Conservation (phyloP, 2,888 invertebrate genomes). For the Rhimphoctona megacephalus region DNA sequence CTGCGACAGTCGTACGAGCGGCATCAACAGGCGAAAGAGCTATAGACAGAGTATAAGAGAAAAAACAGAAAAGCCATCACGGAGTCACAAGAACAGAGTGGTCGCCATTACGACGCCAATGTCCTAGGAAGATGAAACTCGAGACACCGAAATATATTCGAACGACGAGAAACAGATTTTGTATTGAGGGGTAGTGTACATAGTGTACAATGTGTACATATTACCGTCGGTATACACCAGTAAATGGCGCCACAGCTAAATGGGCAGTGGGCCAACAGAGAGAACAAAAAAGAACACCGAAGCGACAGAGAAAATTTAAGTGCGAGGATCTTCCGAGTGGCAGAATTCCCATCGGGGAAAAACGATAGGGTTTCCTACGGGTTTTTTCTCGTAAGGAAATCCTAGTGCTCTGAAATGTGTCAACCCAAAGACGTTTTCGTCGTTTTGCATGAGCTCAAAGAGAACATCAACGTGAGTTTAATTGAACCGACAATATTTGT, state of each 20-base stretch:
- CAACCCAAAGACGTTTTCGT: constrained; percentile 59
- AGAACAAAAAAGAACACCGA: constrained; percentile 63
- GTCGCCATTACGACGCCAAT: constrained; percentile 23
- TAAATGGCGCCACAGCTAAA: constrained; percentile 67
- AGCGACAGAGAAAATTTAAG: constrained; percentile 47
- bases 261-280: constrained; percentile 40
- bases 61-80: constrained; percentile 63
- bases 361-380: constrained; percentile 15
- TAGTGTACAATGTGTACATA: constrained; percentile 57
- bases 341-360: constrained; percentile 53
- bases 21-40: constrained; percentile 70
- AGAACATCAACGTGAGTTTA: constrained; percentile 73
- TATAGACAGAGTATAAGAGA: constrained; percentile 64
- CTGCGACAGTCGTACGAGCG: constrained; percentile 38
- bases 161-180: constrained; percentile 79
- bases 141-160: constrained; percentile 70
- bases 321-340: constrained; percentile 44
- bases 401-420: constrained; percentile 41
- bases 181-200: constrained; percentile 50
- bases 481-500: constrained; percentile 83
- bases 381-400: constrained; percentile 38
- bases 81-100: constrained; percentile 47
- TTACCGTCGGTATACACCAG: constrained; percentile 57
- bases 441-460: constrained; percentile 47
- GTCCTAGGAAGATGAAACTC: constrained; percentile 71